Percentiles rank a stretch among this genome's conserved stretches.
These are phyloP conservation scores for Drosophila pseudotakahashii DNA, from an alignment of 2,888 invertebrate species.

Conservation along the genomic window DNA sequence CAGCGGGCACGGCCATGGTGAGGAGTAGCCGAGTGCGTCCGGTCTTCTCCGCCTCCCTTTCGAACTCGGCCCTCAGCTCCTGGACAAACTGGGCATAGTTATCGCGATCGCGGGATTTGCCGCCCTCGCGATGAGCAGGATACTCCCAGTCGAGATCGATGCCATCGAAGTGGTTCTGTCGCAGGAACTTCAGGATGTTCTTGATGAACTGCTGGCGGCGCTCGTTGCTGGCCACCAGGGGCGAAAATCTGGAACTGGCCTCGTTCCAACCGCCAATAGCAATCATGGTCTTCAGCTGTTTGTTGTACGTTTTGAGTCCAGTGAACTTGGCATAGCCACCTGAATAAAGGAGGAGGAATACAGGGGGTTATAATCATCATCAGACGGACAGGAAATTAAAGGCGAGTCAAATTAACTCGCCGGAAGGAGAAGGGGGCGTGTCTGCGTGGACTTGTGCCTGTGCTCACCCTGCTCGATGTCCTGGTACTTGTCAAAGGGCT, in stretches of 20 bases:
- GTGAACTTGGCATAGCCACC: conserved; percentile 97
- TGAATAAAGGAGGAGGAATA: conserved; percentile 78
- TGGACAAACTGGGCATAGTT: conserved; percentile 95
- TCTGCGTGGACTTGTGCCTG: conserved; percentile 9
- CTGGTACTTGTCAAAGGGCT: conserved; percentile 97
- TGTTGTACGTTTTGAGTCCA: conserved; percentile 96
- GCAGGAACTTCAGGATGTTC: conserved; percentile 92
- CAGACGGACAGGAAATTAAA: conserved; percentile 54
- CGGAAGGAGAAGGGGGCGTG: conserved; percentile 32
- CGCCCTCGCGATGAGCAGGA: conserved; percentile 86
- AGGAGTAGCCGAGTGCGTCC: conserved; percentile 91
- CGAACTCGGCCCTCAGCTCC: conserved; percentile 95
- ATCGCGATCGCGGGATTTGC: conserved; percentile 91
- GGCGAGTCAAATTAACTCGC: conserved; percentile 38
- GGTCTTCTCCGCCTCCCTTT: conserved; percentile 92
- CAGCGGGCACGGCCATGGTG: conserved; percentile 97
- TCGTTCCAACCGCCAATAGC: conserved; percentile 98
- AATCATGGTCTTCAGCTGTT: conserved; percentile 94
- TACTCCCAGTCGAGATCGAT: conserved; percentile 95
- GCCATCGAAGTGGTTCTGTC: conserved; percentile 97
- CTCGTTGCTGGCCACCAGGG: conserved; percentile 92
- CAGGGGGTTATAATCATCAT: neutral
- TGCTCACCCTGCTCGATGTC: conserved; percentile 95
- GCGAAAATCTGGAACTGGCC: conserved; percentile 93
- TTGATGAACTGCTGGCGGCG: conserved; percentile 92